Percentiles rank a stretch among this genome's conserved stretches.
Conservation (phyloP, 2,797 vertebrate species). For the Champsocephalus gunnari region DNA sequence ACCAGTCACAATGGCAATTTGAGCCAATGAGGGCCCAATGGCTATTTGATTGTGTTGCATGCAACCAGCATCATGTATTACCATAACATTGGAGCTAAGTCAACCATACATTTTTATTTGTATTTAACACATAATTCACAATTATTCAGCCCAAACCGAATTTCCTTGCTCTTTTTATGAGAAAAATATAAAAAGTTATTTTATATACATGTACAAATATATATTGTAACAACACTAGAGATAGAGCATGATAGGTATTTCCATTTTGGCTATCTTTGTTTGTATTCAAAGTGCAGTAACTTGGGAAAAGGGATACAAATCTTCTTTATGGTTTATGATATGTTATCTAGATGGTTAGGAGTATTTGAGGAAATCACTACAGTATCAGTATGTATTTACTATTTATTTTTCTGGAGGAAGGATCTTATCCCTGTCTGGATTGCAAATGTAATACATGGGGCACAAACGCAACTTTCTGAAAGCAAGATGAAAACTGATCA, state of each 20-base stretch:
- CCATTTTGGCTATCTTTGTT: conserved; percentile 10
- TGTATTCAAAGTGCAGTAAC: conserved; percentile 1
- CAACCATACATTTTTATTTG: not conserved
- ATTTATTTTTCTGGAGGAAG: not conserved
- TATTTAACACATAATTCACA: too few species aligned
- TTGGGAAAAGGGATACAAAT: not conserved
- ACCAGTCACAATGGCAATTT: too few species aligned
- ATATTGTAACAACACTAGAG: not conserved
- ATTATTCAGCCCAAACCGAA: too few species aligned
- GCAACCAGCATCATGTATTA: not conserved
- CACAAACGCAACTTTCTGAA: conserved; percentile 1
- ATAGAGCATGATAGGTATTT: not conserved
- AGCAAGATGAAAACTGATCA: conserved; percentile 2
- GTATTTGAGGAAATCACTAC: conserved; percentile 15
- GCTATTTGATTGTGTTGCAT: too few species aligned
- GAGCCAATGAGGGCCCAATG: too few species aligned
- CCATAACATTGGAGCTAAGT: not conserved
- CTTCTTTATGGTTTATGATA: not conserved
- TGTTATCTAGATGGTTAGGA: conserved; percentile 4
- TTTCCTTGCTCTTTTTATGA: not conserved
- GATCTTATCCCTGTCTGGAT: conserved; percentile 3
- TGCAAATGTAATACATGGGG: conserved; percentile 9
- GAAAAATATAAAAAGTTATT: not conserved
- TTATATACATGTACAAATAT: not conserved
- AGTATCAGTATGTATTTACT: not conserved